Conservation (phyloP, 1,140 invertebrate species). For the Drosophila orosa region DNA sequence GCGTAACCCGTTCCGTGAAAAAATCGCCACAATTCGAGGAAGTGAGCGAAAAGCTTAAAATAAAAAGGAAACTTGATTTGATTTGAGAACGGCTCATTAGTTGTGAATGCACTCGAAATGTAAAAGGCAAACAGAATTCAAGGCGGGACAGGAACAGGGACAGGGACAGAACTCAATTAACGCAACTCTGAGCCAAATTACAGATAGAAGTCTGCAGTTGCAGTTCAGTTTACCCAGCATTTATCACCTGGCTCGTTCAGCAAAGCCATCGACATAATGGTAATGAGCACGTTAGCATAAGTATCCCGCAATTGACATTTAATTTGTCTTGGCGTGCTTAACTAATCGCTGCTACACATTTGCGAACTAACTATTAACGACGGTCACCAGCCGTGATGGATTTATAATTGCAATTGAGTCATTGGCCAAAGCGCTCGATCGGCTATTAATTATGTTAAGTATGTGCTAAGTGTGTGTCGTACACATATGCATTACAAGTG, state of each 20-base stretch:
- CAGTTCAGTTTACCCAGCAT: constrained; percentile 3
- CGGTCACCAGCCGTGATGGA: constrained; percentile 43
- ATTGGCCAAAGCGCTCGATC: constrained; percentile 26
- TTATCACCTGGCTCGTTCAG: constrained; percentile 38
- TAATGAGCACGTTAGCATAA: constrained; percentile 52
- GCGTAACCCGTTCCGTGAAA: constrained; percentile 21
- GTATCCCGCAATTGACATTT: constrained; percentile 61
- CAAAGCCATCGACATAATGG: constrained; percentile 36
- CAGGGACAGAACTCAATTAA: constrained; percentile 42
- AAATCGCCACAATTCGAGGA: constrained; percentile 20
- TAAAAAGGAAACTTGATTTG: constrained; percentile 53
- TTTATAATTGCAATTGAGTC: constrained; percentile 72
- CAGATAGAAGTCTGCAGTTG: constrained; percentile 13
- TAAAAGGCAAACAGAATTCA: constrained; percentile 59
- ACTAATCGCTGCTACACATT: constrained; percentile 42
- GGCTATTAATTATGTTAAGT: constrained; percentile 68
- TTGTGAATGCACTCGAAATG: constrained; percentile 52
- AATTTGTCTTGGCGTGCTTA: constrained; percentile 66
- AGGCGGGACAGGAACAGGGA: constrained; percentile 62
- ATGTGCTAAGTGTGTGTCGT: constrained; percentile 33
- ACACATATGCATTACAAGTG: constrained; percentile 42
- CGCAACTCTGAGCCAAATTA: constrained; percentile 28
- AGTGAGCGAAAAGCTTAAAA: constrained; percentile 39
- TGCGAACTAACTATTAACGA: constrained; percentile 14
- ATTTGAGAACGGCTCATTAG: constrained; percentile 9